Evolutionary conservation across 2,888 invertebrate species (phyloP), one percentile per base, ranked within the genome.

Genomic region (Trissolcus japonicus): DNA sequence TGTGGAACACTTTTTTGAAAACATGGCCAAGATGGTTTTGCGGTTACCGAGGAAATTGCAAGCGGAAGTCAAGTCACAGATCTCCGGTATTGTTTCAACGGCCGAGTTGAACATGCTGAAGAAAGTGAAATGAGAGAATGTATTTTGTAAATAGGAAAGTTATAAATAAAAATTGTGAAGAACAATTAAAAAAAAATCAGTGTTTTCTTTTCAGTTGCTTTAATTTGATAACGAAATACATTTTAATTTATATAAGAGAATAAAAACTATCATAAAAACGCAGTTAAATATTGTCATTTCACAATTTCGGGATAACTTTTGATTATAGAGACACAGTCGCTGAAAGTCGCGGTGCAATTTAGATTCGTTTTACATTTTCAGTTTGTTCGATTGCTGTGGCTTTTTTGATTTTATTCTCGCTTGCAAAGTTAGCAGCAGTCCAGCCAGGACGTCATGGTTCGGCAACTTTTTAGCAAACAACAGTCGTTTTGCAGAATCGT

Each of bases 401-500:
- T 85, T 85, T 72, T 94, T 92, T 41, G 92, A 91, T 89, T 95
- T 95, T 81, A 96, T 94, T 82, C 96, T 92, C 82, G 94, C 94
- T 88, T 97, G 96, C 79, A 97, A 90, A 1, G 95, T 95, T 19
- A 92, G 90, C 62, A 96, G 90, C 21, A 97, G 90, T 13, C 96
- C 96, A 7, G 94, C 95, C 13, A 97, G 91, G 4, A 97, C 96
- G 85, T 97, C 96, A 86, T 96, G 96, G 83, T 96, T 96, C 60
- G 96, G 96, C 78, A 96, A 90, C 85, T 96, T 94, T 89, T 96
- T 96, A 48, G 96, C 96, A 84, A 96, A 96, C 43, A 97, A 91
- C 67, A 97, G 90, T 77, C 96, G 92, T 86, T 96, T 95, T 0
- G 96, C 96, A 0, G 96, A 96, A 87, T 96, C 96, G 84, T 96